Percentiles rank a stretch among this genome's conserved stretches.
These are phyloP conservation scores for Tetragonisca angustula DNA, from an alignment of 2,888 invertebrate genomes.

Conservation along the genomic window DNA sequence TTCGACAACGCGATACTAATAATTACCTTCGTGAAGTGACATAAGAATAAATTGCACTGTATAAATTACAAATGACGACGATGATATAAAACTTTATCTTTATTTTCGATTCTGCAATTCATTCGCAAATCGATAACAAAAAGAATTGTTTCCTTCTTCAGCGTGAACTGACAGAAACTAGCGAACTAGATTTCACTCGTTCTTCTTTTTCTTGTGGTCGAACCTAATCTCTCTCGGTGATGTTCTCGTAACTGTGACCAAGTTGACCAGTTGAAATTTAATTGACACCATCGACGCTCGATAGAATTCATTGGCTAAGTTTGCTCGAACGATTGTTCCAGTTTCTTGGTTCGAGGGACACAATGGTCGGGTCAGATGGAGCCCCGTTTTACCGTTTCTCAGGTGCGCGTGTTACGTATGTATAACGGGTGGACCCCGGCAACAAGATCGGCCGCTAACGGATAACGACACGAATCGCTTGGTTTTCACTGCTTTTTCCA, in stretches of 20 bases:
- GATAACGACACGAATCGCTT: constrained; percentile 9
- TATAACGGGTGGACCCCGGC: constrained; percentile 44
- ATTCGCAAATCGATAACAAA: too few relatives aligned
- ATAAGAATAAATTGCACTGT: too few relatives aligned
- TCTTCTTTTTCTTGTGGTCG: too few relatives aligned
- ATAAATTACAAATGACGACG: too few relatives aligned
- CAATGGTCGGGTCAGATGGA: constrained; percentile 47
- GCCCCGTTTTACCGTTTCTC: constrained; percentile 65
- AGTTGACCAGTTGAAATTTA: constrained; percentile 20
- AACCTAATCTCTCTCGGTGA: too few relatives aligned
- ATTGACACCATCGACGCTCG: constrained; percentile 23
- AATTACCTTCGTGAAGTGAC: background rate
- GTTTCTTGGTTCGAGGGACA: constrained; percentile 27
- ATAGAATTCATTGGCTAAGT: background rate
- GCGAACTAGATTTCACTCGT: too few relatives aligned
- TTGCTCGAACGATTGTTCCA: constrained; percentile 17
- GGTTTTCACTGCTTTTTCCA: constrained; percentile 25
- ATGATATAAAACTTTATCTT: too few relatives aligned
- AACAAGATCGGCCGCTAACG: constrained; percentile 21
- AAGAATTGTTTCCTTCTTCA: too few relatives aligned
- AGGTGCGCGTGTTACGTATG: constrained; percentile 45
- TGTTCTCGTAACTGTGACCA: background rate
- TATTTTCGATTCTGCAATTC: too few relatives aligned
- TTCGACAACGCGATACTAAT: background rate
- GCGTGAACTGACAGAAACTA: too few relatives aligned